Conservation (phyloP, 2,113 vertebrate species). For the Forbesichthys papilliferus region DNA sequence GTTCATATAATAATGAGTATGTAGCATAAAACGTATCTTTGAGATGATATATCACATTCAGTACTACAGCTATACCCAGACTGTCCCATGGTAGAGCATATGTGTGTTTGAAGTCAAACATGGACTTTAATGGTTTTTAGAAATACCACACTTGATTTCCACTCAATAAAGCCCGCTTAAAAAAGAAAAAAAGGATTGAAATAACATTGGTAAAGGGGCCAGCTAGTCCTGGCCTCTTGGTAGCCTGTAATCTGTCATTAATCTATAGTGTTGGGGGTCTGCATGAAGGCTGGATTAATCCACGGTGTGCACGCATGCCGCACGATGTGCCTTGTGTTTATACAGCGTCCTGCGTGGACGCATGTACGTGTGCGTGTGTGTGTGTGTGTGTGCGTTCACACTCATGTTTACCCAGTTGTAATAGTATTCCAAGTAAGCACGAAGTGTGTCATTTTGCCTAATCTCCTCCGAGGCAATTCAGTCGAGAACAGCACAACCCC, state of each 20-base stretch:
- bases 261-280: constrained; percentile 38
- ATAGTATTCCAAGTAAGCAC: constrained; percentile 56
- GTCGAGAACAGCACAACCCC: constrained; percentile 13
- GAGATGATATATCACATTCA: not conserved
- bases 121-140: constrained; percentile 27
- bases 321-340: constrained; percentile 23
- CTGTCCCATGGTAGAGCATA: constrained; percentile 28
- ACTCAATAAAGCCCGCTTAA: constrained; percentile 39
- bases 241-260: constrained; percentile 34
- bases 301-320: constrained; percentile 44
- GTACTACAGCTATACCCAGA: not conserved
- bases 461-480: constrained; percentile 67
- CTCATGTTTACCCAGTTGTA: constrained; percentile 63
- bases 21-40: too few species aligned
- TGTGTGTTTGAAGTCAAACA: not conserved
- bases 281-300: constrained; percentile 53
- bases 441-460: constrained; percentile 63
- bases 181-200: constrained; percentile 16
- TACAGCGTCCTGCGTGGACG: constrained; percentile 4
- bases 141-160: constrained; percentile 52
- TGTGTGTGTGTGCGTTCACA: constrained; percentile 20
- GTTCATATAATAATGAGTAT: too few species aligned
- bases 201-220: constrained; percentile 23
- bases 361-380: constrained; percentile 8
- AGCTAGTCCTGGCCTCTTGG: constrained; percentile 27